Percentiles rank a stretch among this genome's conserved stretches.
Evolutionary conservation across 2,888 invertebrate species (phyloP).

Genomic region (Lycophotia porphyrea): DNA sequence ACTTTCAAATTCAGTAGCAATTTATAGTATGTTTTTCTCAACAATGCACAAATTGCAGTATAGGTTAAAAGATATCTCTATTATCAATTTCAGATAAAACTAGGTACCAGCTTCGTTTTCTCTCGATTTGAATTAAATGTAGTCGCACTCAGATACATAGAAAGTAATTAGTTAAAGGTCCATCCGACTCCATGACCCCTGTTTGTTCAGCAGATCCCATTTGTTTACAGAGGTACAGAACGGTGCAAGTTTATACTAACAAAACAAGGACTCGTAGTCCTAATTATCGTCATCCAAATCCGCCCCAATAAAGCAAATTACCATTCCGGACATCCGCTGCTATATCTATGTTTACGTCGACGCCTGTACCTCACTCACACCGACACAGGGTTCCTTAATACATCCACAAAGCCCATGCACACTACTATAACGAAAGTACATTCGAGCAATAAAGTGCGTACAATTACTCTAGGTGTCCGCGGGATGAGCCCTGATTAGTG

Average conservation of each 20-base stretch:
- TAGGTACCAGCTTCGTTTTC: not conserved
- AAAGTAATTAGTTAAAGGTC: conserved; percentile 16
- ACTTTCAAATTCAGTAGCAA: not conserved
- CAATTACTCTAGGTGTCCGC: conserved; percentile 89
- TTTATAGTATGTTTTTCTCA: not conserved
- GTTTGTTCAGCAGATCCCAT: conserved; percentile 48
- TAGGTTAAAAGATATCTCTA: not conserved
- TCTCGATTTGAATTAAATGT: not conserved
- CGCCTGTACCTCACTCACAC: conserved; percentile 69
- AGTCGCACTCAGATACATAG: not conserved
- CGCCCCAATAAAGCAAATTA: conserved; percentile 74
- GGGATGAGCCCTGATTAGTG: conserved; percentile 90
- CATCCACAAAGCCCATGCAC: conserved; percentile 61
- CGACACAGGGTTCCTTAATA: conserved; percentile 35
- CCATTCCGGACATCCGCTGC: conserved; percentile 70
- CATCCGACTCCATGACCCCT: conserved; percentile 52
- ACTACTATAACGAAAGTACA: conserved; percentile 69
- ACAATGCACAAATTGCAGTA: not conserved
- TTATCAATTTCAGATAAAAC: not conserved
- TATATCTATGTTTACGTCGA: conserved; percentile 63
- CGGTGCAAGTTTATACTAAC: conserved; percentile 63
- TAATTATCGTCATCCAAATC: conserved; percentile 70
- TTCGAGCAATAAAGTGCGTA: conserved; percentile 81
- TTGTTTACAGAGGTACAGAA: conserved; percentile 53
- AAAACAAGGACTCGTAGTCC: conserved; percentile 63